A percentile compares a stretch with the other conserved stretches of the same genome.
These are phyloP conservation scores for Campoplex nolae DNA, from an alignment of 2,888 invertebrate genomes.

Conservation along the genomic window DNA sequence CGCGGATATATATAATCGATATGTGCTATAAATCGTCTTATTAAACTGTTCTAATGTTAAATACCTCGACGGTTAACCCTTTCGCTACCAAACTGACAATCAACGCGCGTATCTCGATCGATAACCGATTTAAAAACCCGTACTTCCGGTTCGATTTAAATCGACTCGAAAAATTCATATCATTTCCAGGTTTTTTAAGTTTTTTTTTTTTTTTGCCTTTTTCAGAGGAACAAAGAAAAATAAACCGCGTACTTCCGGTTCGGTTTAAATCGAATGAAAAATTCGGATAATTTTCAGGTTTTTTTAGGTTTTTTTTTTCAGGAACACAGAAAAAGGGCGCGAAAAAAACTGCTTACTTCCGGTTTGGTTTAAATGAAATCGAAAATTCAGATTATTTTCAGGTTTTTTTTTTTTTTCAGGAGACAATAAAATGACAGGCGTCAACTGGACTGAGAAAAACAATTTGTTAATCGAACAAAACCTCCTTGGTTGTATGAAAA, in stretches of 20 bases:
- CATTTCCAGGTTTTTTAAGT: background rate
- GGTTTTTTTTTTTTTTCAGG: too few species aligned
- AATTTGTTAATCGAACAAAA: too few species aligned
- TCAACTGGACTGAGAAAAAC: too few species aligned
- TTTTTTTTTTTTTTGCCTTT: background rate
- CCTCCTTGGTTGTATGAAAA: too few species aligned
- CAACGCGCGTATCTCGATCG: background rate
- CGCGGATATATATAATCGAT: conserved; percentile 56
- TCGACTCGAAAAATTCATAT: background rate
- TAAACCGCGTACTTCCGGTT: background rate
- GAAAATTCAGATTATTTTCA: too few species aligned
- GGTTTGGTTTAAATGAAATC: too few species aligned
- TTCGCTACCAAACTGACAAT: conserved; percentile 50
- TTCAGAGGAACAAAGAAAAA: background rate
- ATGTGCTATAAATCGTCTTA: conserved; percentile 67
- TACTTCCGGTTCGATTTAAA: conserved; percentile 2
- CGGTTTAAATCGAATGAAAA: background rate
- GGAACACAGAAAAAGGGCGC: background rate
- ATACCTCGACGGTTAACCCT: conserved; percentile 50
- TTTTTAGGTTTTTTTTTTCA: background rate
- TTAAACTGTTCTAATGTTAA: conserved; percentile 59
- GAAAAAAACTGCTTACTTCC: too few species aligned
- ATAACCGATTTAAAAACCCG: background rate
- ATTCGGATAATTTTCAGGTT: background rate
- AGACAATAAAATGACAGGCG: too few species aligned